Evolutionary conservation across 2,888 invertebrate genomes (phyloP).

Genomic region (Sericinus montela): DNA sequence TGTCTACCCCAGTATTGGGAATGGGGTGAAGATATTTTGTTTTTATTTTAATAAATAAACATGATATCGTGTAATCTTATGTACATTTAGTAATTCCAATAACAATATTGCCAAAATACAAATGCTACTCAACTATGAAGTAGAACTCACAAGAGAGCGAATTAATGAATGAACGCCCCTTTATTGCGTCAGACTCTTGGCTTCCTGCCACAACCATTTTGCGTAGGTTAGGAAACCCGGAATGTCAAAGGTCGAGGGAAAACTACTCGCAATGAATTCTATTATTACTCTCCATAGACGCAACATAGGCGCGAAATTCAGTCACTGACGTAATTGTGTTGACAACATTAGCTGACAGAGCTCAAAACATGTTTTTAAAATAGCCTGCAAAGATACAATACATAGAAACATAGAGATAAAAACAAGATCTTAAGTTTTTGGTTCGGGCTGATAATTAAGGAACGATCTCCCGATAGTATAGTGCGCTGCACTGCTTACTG

Average conservation of each 20-base stretch:
- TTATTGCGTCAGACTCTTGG: slow-evolving; percentile 48
- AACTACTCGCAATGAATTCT: slow-evolving; percentile 14
- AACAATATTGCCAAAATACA: slow-evolving; percentile 3
- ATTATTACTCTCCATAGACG: slow-evolving; percentile 1
- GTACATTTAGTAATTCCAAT: not conserved
- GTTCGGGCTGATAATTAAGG: too few species aligned
- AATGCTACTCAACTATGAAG: slow-evolving; percentile 10
- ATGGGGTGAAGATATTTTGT: too few species aligned
- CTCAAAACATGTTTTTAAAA: not conserved
- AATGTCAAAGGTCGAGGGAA: slow-evolving; percentile 50
- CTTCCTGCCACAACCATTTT: slow-evolving; percentile 41
- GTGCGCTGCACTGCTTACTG: too few species aligned
- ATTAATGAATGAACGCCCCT: slow-evolving; percentile 51
- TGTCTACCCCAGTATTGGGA: too few species aligned
- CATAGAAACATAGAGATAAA: too few species aligned
- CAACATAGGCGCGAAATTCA: not conserved
- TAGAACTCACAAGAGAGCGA: slow-evolving; percentile 28
- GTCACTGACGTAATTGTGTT: not conserved
- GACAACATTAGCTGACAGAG: too few species aligned
- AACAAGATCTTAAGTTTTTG: too few species aligned
- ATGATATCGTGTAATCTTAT: too few species aligned
- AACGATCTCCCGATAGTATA: too few species aligned
- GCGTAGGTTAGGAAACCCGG: slow-evolving; percentile 45
- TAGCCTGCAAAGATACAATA: too few species aligned
- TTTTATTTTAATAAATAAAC: too few species aligned